phyloP scores from a whole-genome alignment of 1,140 invertebrate genomes.

The Brachionus plicatilis region DNA sequence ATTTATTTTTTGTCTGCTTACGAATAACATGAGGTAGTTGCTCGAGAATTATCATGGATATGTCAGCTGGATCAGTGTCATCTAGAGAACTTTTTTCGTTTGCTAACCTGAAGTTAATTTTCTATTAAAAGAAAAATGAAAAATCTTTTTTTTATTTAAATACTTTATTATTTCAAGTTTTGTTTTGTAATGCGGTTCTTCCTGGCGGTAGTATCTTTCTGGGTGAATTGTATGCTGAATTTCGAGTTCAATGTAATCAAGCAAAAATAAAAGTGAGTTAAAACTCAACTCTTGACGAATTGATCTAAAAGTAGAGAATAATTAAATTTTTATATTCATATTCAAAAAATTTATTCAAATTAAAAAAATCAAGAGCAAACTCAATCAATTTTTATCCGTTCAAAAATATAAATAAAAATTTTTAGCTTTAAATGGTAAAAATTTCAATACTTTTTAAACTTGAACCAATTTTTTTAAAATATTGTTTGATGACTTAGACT shows the following conservation, averaged over 20 bases:
- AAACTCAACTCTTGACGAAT: slow-evolving; percentile 4
- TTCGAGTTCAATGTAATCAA: slow-evolving; percentile 28
- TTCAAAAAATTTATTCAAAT: too few species aligned
- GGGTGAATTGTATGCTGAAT: slow-evolving; percentile 37
- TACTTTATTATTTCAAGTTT: slow-evolving; percentile 37
- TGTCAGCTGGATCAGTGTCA: slow-evolving; percentile 44
- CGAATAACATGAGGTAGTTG: slow-evolving; percentile 46
- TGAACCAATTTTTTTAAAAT: too few species aligned
- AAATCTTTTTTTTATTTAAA: not conserved
- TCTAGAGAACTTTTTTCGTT: slow-evolving; percentile 44
- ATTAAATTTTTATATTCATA: not conserved
- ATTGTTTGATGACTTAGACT: too few species aligned
- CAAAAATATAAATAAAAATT: too few species aligned
- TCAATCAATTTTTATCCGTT: too few species aligned
- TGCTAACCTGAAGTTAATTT: slow-evolving; percentile 44
- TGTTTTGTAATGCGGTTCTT: not conserved
- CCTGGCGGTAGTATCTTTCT: slow-evolving; percentile 23
- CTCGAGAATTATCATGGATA: slow-evolving; percentile 50
- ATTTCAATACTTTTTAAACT: too few species aligned
- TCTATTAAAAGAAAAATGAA: not conserved
- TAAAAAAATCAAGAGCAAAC: too few species aligned
- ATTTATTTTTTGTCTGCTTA: slow-evolving; percentile 43
- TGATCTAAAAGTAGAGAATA: not conserved
- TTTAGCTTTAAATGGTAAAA: too few species aligned
- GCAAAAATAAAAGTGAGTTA: not conserved